Base-by-base conservation (phyloP, 2,113 vertebrate species). In the Laterallus jamaicensis region DNA sequence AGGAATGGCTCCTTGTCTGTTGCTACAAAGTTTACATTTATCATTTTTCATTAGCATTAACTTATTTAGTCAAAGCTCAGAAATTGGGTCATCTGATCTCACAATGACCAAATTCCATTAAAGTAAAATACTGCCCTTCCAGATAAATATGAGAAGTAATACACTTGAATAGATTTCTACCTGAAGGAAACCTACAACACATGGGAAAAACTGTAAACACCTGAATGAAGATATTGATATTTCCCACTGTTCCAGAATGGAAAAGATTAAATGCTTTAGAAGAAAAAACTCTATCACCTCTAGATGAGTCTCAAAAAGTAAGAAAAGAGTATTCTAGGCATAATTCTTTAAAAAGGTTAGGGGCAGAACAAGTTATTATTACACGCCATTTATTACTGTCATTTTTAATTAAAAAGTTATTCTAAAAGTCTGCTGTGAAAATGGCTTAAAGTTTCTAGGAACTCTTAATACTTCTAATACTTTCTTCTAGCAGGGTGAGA, bases 401-500 rank as follows among this genome's bases (percentile, higher is more conserved):
- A 83, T 52, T 79, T 91, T 91, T 69, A 94, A 88, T 96, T 89
- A 88, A 55, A 52, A 76, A 94, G 58, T 50, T 1, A 59, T 29
- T 59, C 58, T 71, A 91, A 90, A 95, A 88, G 86, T 73, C 88
- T 8, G 26, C 9, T 31, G 14, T 6, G 15, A 91, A 92, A 86
- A 88, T 55, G 3, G 10, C 67, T 88, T 82, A 10, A 71, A 37
- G 37, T 92, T 85, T 62, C 52, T 75, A 79, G 40, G 12, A 69
- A 66, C 44, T 44, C 37, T 67, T 70, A 52, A 40, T 39, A 67
- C 22, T 62, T 62, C 49, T 5, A 70, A 62, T 42, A 37, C 6
- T 19, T 77, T 54, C 37, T 71, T 17, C 47, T 50, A 78, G 12
- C 26, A 80, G 24, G 20, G 22, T 73, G 12, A 71, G 58, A 91